A percentile compares a stretch with the other conserved stretches of the same genome.
These are phyloP conservation scores for Serripes groenlandicus DNA, from an alignment of 2,888 invertebrate genomes.

Conservation along the genomic window DNA sequence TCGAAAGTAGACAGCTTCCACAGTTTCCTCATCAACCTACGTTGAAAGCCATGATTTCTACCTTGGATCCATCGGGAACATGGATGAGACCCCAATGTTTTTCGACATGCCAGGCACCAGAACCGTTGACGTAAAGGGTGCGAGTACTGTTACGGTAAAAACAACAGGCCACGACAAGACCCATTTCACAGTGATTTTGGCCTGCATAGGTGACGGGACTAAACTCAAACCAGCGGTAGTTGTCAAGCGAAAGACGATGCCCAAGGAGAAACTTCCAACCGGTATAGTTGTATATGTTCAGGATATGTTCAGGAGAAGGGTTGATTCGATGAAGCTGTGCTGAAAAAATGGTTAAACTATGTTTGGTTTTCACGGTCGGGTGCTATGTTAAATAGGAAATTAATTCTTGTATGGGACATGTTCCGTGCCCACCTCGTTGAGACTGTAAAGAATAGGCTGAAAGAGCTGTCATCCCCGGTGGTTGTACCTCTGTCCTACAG, in stretches of 20 bases:
- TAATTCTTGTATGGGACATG: slow-evolving; percentile 49
- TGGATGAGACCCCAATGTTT: slow-evolving; percentile 52
- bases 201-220: slow-evolving; percentile 34
- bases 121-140: slow-evolving; percentile 50
- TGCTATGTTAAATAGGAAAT: slow-evolving; percentile 34
- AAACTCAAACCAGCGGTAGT: slow-evolving; percentile 59
- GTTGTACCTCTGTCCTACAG: slow-evolving; percentile 39
- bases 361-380: slow-evolving; percentile 51
- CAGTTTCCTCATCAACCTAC: slow-evolving; percentile 24
- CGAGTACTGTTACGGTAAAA: slow-evolving; percentile 30
- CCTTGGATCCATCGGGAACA: slow-evolving; percentile 28
- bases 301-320: too few relatives aligned
- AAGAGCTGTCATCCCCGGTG: slow-evolving; percentile 28
- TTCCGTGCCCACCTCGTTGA: slow-evolving; percentile 31
- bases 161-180: slow-evolving; percentile 31
- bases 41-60: slow-evolving; percentile 18
- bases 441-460: slow-evolving; percentile 2
- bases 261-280: slow-evolving; percentile 47
- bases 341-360: slow-evolving; percentile 33
- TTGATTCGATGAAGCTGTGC: slow-evolving; percentile 46
- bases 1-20: slow-evolving; percentile 33
- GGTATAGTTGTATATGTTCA: slow-evolving; percentile 34
- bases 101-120: slow-evolving; percentile 57
- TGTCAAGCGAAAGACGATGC: slow-evolving; percentile 58
- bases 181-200: slow-evolving; percentile 58